Percentiles rank a stretch among this genome's conserved stretches.
Conservation (phyloP, 2,888 invertebrate species). For the Caenorhabditis uteleia region DNA sequence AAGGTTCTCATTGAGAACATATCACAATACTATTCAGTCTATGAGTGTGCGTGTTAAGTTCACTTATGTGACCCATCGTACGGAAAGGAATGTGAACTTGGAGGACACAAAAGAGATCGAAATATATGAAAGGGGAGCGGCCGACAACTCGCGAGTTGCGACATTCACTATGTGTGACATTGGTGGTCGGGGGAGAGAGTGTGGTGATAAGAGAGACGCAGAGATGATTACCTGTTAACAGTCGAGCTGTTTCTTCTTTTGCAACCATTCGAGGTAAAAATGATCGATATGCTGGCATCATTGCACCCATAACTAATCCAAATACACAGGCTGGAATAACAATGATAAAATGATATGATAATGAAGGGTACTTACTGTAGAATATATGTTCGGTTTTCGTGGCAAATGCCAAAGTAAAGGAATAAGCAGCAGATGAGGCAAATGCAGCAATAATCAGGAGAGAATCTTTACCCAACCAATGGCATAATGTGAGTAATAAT, state of each 20-base stretch:
- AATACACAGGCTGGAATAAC: conserved; percentile 51
- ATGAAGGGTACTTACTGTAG: conserved; percentile 37
- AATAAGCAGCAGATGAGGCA: conserved; percentile 35
- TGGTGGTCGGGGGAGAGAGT: no score
- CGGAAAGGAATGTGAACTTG: no score
- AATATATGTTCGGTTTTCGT: conserved; percentile 52
- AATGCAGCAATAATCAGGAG: conserved; percentile 55
- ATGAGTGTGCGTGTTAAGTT: no score
- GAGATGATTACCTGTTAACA: conserved; percentile 54
- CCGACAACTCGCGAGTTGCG: no score
- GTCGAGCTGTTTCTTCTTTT: conserved; percentile 63
- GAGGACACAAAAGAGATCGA: no score
- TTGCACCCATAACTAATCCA: conserved; percentile 52
- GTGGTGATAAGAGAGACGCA: no score
- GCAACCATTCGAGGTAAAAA: conserved; percentile 65
- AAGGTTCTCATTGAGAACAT: no score
- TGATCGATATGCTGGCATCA: conserved; percentile 62
- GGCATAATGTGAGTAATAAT: conserved; percentile 39
- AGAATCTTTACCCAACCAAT: conserved; percentile 60
- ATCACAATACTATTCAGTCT: no score
- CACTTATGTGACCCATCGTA: no score
- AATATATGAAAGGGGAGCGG: no score
- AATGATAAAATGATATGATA: neutral
- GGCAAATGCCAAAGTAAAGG: conserved; percentile 53
- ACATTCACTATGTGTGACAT: no score